Evolutionary conservation across 2,113 vertebrate species (phyloP), one percentile per base, ranked within the genome.

Genomic region (Oriolus oriolus): DNA sequence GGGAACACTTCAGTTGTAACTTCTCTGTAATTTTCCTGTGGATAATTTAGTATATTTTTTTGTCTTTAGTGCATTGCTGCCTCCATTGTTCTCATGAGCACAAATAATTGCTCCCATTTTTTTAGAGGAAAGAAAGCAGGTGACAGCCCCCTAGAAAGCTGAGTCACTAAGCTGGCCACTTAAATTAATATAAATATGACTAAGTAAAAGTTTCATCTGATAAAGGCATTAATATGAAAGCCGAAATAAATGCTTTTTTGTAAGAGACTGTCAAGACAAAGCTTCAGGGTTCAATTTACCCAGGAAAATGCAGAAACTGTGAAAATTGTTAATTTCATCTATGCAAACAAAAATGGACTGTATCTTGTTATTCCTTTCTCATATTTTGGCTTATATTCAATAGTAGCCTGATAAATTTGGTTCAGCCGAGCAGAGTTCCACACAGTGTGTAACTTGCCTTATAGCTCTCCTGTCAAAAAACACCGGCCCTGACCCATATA

Each of bases 71-170:
- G 73, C n/a, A 44, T 89, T 95, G 78, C 94, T 95, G 73, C 60
- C 95, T 96, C 95, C 95, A 86, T 92, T 28, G 64, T 94, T 97
- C 93, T 97, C 96, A 82, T 96, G 96, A 97, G 90, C 56, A 71
- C 93, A 96, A 98, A 97, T 97, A 97, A 98, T 97, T 98, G 81
- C 84, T 97, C 68, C 83, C 69, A 96, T 97, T 98, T 98, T 98
- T 98, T 97, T 90, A 94, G 97, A 97, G 52, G 92, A 92, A 94
- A 89, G 90, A 91, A 97, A 96, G 64, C 82, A 96, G 74, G 83
- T 91, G 93, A 96, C 90, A 97, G 92, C 42, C 91, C 57, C 33
- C 96, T 92, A 94, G 90, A 96, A 98, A 96, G 94, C 94, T 76
- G 39, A 97, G 92, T 93, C 96, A 97, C 95, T 97, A 77, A 95